Evolutionary conservation across 2,888 invertebrate species (phyloP).

Genomic region (Papilio elwesi): DNA sequence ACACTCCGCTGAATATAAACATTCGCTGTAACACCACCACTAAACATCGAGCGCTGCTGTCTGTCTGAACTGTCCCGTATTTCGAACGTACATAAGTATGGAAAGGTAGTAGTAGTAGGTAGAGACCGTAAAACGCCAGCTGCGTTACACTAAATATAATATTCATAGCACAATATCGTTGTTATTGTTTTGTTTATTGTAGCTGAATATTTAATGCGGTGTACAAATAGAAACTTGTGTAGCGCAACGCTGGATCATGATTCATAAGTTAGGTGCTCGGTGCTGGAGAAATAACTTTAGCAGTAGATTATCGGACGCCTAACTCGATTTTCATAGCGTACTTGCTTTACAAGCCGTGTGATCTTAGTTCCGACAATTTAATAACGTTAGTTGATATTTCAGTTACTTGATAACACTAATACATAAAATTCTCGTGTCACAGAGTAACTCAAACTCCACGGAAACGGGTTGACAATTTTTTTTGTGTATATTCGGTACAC

Average conservation of each 20-base stretch:
- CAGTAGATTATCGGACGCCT: conserved; percentile 6
- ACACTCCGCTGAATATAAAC: conserved; percentile 72
- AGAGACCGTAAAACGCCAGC: conserved; percentile 27
- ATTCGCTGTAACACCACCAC: conserved; percentile 63
- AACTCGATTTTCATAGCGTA: conserved; percentile 11
- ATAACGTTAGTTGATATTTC: background rate
- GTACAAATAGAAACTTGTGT: conserved; percentile 38
- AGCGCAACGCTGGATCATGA: conserved; percentile 24
- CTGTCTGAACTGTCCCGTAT: conserved; percentile 39
- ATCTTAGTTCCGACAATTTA: background rate
- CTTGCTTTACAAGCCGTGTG: background rate
- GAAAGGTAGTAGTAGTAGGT: too few relatives aligned
- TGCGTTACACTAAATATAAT: conserved; percentile 36
- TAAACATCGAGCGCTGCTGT: conserved; percentile 51
- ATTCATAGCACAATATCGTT: conserved; percentile 35
- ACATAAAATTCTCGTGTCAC: too few relatives aligned
- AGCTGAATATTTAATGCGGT: conserved; percentile 34
- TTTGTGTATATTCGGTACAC: too few relatives aligned
- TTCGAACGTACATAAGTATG: conserved; percentile 43
- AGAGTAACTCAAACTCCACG: too few relatives aligned
- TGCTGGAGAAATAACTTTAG: conserved; percentile 15
- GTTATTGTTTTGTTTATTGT: conserved; percentile 40
- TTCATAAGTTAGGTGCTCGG: conserved; percentile 8
- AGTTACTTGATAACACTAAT: too few relatives aligned
- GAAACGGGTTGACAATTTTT: too few relatives aligned